A percentile compares a stretch with the other conserved stretches of the same genome.
Conservation (phyloP, 2,797 vertebrate species). For the Hydrocynus forskahlii region DNA sequence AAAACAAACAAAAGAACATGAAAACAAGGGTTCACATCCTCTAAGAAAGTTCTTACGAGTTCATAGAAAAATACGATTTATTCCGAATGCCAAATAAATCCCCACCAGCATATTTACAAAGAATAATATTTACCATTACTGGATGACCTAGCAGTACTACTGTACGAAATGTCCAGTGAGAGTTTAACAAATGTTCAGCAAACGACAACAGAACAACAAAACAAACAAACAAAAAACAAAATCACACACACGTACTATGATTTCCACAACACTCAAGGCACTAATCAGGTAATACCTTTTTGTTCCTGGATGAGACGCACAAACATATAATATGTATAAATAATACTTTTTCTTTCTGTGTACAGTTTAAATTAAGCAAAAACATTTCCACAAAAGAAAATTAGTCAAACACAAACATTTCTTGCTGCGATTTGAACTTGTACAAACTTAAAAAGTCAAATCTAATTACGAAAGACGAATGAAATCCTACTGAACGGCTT, state of each 20-base stretch:
- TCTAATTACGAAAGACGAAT: not conserved
- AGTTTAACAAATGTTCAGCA: slow-evolving; percentile 67
- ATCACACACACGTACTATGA: slow-evolving; percentile 19
- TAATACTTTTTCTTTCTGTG: slow-evolving; percentile 3
- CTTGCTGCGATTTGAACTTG: not conserved
- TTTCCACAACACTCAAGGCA: slow-evolving; percentile 38
- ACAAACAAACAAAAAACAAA: slow-evolving; percentile 46
- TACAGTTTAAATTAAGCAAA: slow-evolving; percentile 33
- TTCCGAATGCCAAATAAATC: slow-evolving; percentile 62
- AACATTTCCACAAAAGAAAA: not conserved
- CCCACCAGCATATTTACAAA: slow-evolving; percentile 80
- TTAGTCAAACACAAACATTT: not conserved
- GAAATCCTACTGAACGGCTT: not conserved
- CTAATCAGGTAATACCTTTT: slow-evolving; percentile 27
- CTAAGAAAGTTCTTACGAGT: slow-evolving; percentile 69
- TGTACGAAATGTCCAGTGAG: slow-evolving; percentile 72
- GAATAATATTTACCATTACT: slow-evolving; percentile 76
- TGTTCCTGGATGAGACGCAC: slow-evolving; percentile 3
- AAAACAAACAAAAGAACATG: slow-evolving; percentile 64
- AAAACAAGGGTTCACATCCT: slow-evolving; percentile 66
- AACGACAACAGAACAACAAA: slow-evolving; percentile 65
- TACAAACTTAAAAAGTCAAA: not conserved
- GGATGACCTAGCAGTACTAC: slow-evolving; percentile 61
- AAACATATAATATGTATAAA: slow-evolving; percentile 3
- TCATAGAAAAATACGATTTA: slow-evolving; percentile 75